These are phyloP conservation scores for Actinernus sp. DNA, from an alignment of 92 coral and sea anemone genomes.

Conservation along the genomic window DNA sequence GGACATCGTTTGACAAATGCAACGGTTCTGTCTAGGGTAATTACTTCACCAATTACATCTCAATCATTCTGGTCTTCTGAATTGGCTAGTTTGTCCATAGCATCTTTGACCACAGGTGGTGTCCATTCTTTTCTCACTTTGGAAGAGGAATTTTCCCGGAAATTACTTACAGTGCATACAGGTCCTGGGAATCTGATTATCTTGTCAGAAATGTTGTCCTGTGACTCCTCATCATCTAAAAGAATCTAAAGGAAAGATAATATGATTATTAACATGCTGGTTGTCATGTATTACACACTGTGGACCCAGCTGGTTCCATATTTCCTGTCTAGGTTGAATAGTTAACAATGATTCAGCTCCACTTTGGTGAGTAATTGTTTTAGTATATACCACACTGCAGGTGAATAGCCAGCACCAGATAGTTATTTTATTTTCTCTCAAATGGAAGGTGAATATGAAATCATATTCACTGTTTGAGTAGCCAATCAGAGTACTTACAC, in stretches of 20 bases:
- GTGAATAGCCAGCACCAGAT: too few species aligned
- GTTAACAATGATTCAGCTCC: too few species aligned
- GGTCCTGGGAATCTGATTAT: conserved; percentile 19
- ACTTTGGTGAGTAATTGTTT: too few species aligned
- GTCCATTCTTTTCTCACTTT: conserved; percentile 30
- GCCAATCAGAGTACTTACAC: too few species aligned
- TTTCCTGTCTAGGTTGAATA: too few species aligned
- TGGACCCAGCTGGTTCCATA: too few species aligned
- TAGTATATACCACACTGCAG: too few species aligned
- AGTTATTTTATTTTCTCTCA: too few species aligned
- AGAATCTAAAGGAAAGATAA: conserved; percentile 14
- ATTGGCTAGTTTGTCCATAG: conserved; percentile 5
- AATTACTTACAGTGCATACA: conserved; percentile 19
- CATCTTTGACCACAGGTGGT: too few species aligned
- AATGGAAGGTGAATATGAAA: too few species aligned
- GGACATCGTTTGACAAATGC: too few species aligned
- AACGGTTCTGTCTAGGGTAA: conserved; percentile 34
- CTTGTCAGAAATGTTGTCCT: conserved; percentile 22
- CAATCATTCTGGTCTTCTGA: not conserved
- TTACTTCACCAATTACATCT: conserved; percentile 13
- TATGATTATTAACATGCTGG: not conserved
- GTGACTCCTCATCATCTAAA: conserved; percentile 1
- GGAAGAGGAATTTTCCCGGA: conserved; percentile 20
- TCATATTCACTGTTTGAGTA: too few species aligned
- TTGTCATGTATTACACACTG: not conserved